Base-by-base conservation (phyloP, 2,888 invertebrate genomes). In the Tetramorium bicarinatum region DNA sequence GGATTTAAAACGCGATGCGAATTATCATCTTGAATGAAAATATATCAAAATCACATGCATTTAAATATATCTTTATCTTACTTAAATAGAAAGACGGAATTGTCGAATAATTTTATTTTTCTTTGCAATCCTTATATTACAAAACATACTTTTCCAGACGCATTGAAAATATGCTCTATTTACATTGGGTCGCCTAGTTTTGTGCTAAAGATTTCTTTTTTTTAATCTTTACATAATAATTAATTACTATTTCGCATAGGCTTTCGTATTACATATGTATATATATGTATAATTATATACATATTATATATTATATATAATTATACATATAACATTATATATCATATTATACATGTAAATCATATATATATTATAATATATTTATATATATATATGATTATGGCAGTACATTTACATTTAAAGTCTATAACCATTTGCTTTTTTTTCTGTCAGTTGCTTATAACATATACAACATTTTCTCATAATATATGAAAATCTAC, bases 371-470 rank as follows among this genome's bases (percentile, higher is more conserved):
- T 38, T 34, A 62, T 62, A 62, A 4, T 34, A 61, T 61, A 66
- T 44, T 44, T 44, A 62, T 62, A 38, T 62, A 66, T 25, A 66
- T 66, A 91, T 93, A 93, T 92, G 94, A 93, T 94, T 94, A 95
- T 95, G 95, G 95, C 95, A 94, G 95, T 95, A 94, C 93, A 94
- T 94, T 94, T 95, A 94, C 94, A 94, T 93, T 94, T 66, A 94
- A 89, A 93, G 92, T 94, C 92, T 94, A 93, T 93, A 88, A 91
- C 93, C 90, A 89, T 82, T 87, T 69, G 89, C 79, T 87, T 64
- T 88, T 90, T 89, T 91, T 88, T 67, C 69, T 79, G 29, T 79
- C 69, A 34, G 47, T 86, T 83, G 56, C 74, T 72, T 88, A 64
- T 88, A 83, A 88, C 83, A 86, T 88, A 83, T 83, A 88, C 52